A percentile compares a stretch with the other conserved stretches of the same genome.
phyloP scores from a whole-genome alignment of 2,113 vertebrate species.

The Pseudorectes ferrugineus region DNA sequence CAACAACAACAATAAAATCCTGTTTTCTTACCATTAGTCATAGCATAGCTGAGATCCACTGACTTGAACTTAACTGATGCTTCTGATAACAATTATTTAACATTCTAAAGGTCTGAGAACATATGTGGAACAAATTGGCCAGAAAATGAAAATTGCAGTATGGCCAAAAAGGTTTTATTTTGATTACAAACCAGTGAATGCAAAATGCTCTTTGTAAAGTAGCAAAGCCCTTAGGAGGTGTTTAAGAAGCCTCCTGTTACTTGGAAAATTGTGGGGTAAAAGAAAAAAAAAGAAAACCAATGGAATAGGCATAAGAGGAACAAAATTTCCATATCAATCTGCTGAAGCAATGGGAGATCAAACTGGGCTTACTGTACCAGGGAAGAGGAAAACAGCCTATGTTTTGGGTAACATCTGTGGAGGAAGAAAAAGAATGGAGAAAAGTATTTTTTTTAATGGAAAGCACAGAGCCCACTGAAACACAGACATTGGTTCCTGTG shows the following conservation, averaged over 20 bases:
- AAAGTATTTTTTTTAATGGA: not conserved
- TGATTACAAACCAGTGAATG: not conserved
- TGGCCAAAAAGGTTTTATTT: slow-evolving; percentile 4
- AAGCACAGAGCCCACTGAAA: not conserved
- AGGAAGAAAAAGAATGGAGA: not conserved
- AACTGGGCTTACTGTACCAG: not conserved
- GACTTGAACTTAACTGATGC: not conserved
- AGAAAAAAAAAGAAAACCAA: not conserved
- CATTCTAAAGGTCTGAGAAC: not conserved
- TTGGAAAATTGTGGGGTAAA: not conserved
- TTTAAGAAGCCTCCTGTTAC: not conserved
- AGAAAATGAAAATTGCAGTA: slow-evolving; percentile 35
- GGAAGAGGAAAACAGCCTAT: not conserved
- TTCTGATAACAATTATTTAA: slow-evolving; percentile 27
- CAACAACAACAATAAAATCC: not conserved
- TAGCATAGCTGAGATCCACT: not conserved
- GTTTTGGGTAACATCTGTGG: not conserved
- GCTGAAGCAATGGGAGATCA: not conserved
- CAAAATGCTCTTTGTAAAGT: not conserved
- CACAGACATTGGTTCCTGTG: not conserved
- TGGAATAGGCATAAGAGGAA: not conserved
- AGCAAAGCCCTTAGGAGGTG: not conserved
- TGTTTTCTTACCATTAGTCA: not conserved
- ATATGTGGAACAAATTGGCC: slow-evolving; percentile 17
- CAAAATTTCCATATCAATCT: slow-evolving; percentile 6